Base-by-base conservation (phyloP, 37 sponge, comb jelly and placozoan species). In the Beroe forskalii region DNA sequence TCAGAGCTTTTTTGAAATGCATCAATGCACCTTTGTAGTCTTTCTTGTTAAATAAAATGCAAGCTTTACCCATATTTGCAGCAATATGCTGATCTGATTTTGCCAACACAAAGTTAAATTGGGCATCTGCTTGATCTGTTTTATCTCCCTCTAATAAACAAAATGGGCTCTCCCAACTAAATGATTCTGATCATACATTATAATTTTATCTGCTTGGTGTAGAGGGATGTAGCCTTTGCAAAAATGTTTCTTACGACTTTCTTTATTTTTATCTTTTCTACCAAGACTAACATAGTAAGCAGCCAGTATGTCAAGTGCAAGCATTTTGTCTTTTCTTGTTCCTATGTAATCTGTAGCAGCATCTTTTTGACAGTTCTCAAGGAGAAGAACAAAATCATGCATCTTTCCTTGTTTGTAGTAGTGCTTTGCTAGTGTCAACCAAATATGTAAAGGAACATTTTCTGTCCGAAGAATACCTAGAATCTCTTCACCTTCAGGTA, bases 81-180 rank as follows among this genome's bases (percentile, higher is more conserved):
- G 63, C 61, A 60, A 93, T 76, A 60, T 75, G 61, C 22, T 31
- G 14, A 2, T 60, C 89, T 22, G 75, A 89, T 89, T 60, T 61
- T 8, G 62, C 94, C 37, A 96, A 89, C 0, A 97, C 98, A 92
- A 95, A 97, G 93, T 94, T 94, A 91, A 97, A 97, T 86, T 97
- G 98, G n/a, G 98, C 94, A 43, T 97, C 98, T 27, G 98, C 96
- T 90, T 97, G 98, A 37, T 95, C 96, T 93, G 95, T 93, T 72
- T 95, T 95, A 91, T 97, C 97, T 23, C 98, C 98, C 61, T 97
- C 98, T 67, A 95, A 92, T 44, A 97, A 66, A 60, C 96, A 97
- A 90, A 95, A 89, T 95, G 94, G n/a, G 96, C 98, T 31, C 98
- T 43, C 0, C 98, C 95, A 62, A 97, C 76, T 17, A 97, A 93